Conservation (phyloP, 2,888 invertebrate species). For the Scaeva pyrastri region DNA sequence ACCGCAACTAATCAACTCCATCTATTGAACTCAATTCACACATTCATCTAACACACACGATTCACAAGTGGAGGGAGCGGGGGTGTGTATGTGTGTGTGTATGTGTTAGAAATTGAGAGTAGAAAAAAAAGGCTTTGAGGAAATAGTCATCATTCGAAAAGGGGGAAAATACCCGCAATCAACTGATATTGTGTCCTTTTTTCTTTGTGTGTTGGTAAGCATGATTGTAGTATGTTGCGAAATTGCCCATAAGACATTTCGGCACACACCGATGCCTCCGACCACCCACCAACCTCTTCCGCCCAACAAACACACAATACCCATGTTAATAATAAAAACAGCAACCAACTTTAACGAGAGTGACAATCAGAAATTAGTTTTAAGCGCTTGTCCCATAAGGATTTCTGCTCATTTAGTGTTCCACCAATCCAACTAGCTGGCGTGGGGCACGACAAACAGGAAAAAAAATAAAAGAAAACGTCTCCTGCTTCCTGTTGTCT, state of each 20-base stretch:
- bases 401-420: slow-evolving; percentile 67
- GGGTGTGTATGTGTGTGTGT: too few species aligned
- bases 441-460: too few species aligned
- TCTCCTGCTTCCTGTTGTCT: slow-evolving; percentile 46
- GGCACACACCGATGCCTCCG: neutral
- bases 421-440: slow-evolving; percentile 30
- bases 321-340: slow-evolving; percentile 65
- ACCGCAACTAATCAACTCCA: slow-evolving; percentile 71
- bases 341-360: slow-evolving; percentile 58
- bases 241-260: slow-evolving; percentile 65
- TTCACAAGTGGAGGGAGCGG: too few species aligned
- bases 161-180: slow-evolving; percentile 47
- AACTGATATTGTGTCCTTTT: slow-evolving; percentile 63
- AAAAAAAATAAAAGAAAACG: neutral
- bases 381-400: slow-evolving; percentile 61
- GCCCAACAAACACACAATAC: slow-evolving; percentile 33
- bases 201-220: slow-evolving; percentile 3
- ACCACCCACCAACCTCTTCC: neutral
- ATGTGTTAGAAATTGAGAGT: neutral
- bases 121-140: neutral
- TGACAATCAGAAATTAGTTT: slow-evolving; percentile 71
- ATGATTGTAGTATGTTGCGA: slow-evolving; percentile 10
- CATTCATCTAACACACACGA: slow-evolving; percentile 52
- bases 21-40: slow-evolving; percentile 68
- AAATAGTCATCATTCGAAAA: neutral